phyloP scores from a whole-genome alignment of 2,797 vertebrate genomes.

The Holocentrus rufus region DNA sequence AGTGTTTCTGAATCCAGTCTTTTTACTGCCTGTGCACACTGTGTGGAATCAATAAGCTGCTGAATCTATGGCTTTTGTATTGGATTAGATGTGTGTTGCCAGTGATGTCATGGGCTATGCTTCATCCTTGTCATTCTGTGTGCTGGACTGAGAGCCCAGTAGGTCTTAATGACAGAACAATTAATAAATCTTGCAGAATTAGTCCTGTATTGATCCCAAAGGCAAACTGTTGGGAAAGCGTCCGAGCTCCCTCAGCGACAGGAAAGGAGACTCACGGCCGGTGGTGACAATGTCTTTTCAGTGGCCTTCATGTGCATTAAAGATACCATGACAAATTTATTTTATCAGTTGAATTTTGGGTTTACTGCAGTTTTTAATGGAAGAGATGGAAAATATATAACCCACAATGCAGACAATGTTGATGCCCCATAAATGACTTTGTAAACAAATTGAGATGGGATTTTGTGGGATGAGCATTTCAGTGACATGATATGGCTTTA shows the following conservation, averaged over 20 bases:
- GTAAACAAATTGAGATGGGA: no score
- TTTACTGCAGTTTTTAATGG: no score
- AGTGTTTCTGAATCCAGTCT: not conserved
- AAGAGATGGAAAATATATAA: no score
- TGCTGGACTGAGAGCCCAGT: conserved; percentile 3
- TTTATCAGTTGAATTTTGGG: no score
- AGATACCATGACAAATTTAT: not conserved
- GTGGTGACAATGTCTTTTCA: not conserved
- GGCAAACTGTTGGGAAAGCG: conserved; percentile 1
- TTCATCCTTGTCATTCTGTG: conserved; percentile 39
- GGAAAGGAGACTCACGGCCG: conserved; percentile 16
- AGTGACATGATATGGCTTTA: no score
- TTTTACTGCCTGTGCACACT: not conserved
- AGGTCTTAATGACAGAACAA: conserved; percentile 6
- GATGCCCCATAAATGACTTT: no score
- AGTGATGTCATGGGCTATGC: conserved; percentile 53
- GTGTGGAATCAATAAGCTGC: conserved; percentile 30
- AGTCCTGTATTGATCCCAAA: conserved; percentile 13
- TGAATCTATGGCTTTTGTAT: conserved; percentile 48
- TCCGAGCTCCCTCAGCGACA: not conserved
- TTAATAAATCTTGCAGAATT: conserved; percentile 26
- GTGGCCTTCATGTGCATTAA: not conserved
- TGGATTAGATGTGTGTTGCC: conserved; percentile 40
- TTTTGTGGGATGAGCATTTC: no score
- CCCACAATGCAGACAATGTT: no score